Percentiles rank a stretch among this genome's conserved stretches.
These are phyloP conservation scores for Lumbricus terrestris DNA, from an alignment of 2,888 invertebrate species.

Conservation along the genomic window DNA sequence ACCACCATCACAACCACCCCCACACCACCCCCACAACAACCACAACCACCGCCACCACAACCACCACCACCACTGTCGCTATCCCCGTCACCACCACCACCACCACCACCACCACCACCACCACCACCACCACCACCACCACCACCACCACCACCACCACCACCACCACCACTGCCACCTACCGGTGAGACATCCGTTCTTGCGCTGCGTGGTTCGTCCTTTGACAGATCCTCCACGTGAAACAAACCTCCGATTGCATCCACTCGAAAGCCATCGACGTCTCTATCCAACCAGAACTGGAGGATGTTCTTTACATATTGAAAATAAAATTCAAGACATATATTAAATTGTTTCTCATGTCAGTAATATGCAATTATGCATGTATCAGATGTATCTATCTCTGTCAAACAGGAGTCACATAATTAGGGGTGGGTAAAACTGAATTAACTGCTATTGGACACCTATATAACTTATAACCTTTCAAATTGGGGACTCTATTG, in stretches of 20 bases:
- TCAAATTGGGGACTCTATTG: too few species aligned
- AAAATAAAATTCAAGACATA: not conserved
- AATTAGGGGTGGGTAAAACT: too few species aligned
- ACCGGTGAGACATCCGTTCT: not conserved
- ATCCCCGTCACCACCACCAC: too few species aligned
- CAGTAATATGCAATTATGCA: not conserved
- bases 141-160: too few species aligned
- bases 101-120: too few species aligned
- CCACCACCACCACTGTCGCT: conserved; percentile 34
- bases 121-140: too few species aligned
- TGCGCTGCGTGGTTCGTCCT: conserved; percentile 30
- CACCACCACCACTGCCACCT: too few species aligned
- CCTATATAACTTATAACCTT: too few species aligned
- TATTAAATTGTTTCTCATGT: not conserved
- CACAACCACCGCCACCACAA: too few species aligned
- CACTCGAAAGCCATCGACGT: conserved; percentile 86
- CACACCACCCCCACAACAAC: not conserved
- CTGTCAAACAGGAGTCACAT: too few species aligned
- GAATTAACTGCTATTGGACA: too few species aligned
- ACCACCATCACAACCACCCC: not conserved
- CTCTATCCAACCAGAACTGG: conserved; percentile 69
- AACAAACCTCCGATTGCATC: conserved; percentile 73
- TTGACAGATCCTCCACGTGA: conserved; percentile 42
- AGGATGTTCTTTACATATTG: conserved; percentile 26
- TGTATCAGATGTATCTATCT: not conserved